These are phyloP conservation scores for Heliconius eleuchia DNA, from an alignment of 1,140 invertebrate species.

Conservation along the genomic window DNA sequence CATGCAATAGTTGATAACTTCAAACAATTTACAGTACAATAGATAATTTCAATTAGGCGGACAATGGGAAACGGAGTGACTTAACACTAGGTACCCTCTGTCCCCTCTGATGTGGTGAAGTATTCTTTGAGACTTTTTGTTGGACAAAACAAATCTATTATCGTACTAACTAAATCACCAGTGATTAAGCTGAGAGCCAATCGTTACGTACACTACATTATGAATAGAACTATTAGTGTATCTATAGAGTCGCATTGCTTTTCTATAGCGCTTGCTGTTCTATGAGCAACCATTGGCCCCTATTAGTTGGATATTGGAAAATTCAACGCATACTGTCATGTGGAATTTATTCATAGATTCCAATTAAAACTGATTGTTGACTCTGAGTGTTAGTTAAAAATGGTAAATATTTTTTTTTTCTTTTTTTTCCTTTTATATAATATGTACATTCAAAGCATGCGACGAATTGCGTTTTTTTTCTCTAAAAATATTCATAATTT, in stretches of 20 bases:
- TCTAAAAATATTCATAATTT: no score
- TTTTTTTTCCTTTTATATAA: no score
- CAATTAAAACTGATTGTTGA: neutral
- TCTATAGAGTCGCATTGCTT: neutral
- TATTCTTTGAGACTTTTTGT: no score
- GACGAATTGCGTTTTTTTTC: no score
- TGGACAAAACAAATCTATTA: neutral
- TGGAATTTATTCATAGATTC: neutral
- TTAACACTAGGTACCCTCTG: no score
- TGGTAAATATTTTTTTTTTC: neutral
- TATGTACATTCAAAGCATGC: no score
- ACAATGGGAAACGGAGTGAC: no score
- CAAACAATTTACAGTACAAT: no score
- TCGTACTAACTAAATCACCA: neutral
- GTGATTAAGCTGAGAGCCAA: neutral
- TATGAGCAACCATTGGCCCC: neutral
- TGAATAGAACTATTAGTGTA: neutral
- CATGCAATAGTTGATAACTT: no score
- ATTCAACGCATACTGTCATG: neutral
- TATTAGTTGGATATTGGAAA: slow-evolving; percentile 1
- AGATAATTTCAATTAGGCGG: no score
- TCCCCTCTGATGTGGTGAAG: no score
- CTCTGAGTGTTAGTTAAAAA: neutral
- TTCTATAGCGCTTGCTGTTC: neutral
- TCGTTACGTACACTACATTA: neutral